Evolutionary conservation across 2,888 invertebrate species (phyloP).

Genomic region (Lobophora halterata): DNA sequence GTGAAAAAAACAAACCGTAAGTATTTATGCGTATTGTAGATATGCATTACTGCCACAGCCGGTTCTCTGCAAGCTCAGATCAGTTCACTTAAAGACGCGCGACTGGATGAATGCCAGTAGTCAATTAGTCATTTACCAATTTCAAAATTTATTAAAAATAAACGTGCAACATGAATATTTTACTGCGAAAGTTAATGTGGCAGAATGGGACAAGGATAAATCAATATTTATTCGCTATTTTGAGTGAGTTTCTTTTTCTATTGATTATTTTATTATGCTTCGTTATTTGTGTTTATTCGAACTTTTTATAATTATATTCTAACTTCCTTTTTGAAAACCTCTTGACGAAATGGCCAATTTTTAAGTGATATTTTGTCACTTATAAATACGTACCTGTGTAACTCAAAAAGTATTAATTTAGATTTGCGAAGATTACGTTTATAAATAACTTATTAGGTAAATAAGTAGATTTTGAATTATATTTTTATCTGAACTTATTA

Average conservation of each 20-base stretch:
- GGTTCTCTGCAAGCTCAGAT: conserved; percentile 5
- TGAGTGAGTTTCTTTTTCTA: conserved; percentile 55
- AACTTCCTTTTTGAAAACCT: too few relatives aligned
- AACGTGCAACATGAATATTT: conserved; percentile 55
- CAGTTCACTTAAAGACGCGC: conserved; percentile 50
- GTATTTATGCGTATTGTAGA: conserved; percentile 9
- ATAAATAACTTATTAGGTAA: too few relatives aligned
- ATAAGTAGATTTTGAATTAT: too few relatives aligned
- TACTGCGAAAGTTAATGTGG: conserved; percentile 64
- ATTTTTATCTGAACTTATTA: too few relatives aligned
- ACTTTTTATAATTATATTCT: too few relatives aligned
- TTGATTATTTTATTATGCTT: conserved; percentile 13
- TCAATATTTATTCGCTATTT: conserved; percentile 68
- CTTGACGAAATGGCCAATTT: too few relatives aligned
- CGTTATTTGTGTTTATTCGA: too few relatives aligned
- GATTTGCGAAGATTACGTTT: too few relatives aligned
- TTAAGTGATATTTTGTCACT: too few relatives aligned
- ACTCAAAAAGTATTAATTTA: too few relatives aligned
- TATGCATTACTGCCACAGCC: conserved; percentile 11
- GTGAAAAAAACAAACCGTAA: conserved; percentile 11
- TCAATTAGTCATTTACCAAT: too few relatives aligned
- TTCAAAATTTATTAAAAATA: conserved; percentile 18
- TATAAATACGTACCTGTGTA: too few relatives aligned
- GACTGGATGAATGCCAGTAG: conserved; percentile 39
- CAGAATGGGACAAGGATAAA: conserved; percentile 66